These are phyloP conservation scores for Heliocidaris tuberculata DNA, from an alignment of 35 echinoderm and acorn worm species.

Conservation along the genomic window DNA sequence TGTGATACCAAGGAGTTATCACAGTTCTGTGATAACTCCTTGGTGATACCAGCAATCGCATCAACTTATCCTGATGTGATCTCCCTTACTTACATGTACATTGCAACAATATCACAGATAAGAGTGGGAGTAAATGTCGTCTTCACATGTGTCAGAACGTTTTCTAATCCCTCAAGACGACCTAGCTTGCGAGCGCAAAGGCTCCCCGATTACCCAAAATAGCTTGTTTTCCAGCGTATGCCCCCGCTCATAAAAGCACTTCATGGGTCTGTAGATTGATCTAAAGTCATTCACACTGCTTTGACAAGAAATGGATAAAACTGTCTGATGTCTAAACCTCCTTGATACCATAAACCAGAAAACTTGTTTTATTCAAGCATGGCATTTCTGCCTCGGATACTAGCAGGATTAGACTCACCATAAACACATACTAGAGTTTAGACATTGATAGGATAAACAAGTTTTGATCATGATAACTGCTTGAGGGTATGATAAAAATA, in stretches of 20 bases:
- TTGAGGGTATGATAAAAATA: too few relatives aligned
- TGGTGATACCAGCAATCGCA: neutral
- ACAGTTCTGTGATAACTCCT: too few relatives aligned
- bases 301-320: neutral
- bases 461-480: neutral
- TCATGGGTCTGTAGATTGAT: neutral
- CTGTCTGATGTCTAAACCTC: neutral
- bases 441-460: neutral
- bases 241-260: neutral
- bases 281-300: conserved; percentile 7
- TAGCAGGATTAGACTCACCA: neutral
- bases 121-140: neutral
- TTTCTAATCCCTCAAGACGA: neutral
- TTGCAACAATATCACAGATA: neutral
- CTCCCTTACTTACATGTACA: neutral
- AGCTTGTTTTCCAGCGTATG: neutral
- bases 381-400: neutral
- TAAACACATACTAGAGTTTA: neutral
- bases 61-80: neutral
- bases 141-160: neutral
- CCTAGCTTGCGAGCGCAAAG: neutral
- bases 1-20: too few relatives aligned
- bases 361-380: neutral
- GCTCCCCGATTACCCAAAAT: neutral
- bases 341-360: neutral